phyloP scores from a whole-genome alignment of 2,888 invertebrate species.

The Taenaris catops region DNA sequence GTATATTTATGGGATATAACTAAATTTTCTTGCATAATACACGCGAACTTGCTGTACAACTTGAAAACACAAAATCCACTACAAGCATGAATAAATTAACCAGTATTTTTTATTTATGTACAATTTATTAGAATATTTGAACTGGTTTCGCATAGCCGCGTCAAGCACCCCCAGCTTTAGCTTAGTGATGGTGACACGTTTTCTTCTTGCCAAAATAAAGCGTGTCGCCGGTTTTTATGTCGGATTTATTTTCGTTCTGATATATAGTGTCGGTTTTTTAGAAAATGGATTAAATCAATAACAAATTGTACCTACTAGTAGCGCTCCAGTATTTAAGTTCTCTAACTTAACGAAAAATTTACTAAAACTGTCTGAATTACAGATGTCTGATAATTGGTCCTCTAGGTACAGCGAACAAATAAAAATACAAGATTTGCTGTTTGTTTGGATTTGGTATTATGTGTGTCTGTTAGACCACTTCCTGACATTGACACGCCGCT shows the following conservation, averaged over 20 bases:
- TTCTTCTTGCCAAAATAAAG: conserved; percentile 12
- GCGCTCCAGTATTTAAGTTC: too few species aligned
- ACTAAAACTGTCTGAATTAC: too few species aligned
- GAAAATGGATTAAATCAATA: too few species aligned
- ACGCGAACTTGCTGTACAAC: conserved; percentile 14
- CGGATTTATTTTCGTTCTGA: too few species aligned
- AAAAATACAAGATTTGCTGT: too few species aligned
- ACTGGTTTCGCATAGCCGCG: conserved; percentile 3
- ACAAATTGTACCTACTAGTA: too few species aligned
- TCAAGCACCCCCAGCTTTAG: conserved; percentile 14
- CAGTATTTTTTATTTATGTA: conserved; percentile 3
- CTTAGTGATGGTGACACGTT: conserved; percentile 10
- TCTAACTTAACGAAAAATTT: too few species aligned
- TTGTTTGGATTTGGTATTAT: too few species aligned
- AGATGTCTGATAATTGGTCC: too few species aligned
- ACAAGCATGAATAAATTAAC: conserved; percentile 14
- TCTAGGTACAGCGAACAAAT: too few species aligned
- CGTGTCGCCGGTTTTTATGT: conserved; percentile 7
- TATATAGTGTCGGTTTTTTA: neutral
- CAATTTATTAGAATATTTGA: neutral
- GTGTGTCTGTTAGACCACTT: too few species aligned
- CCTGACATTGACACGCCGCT: conserved; percentile 16
- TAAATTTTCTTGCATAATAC: conserved; percentile 10
- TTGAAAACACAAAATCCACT: conserved; percentile 12
- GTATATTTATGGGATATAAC: conserved; percentile 8